Base-by-base conservation (phyloP, 2,888 invertebrate genomes). In the Hermaeophaga mercurialis region DNA sequence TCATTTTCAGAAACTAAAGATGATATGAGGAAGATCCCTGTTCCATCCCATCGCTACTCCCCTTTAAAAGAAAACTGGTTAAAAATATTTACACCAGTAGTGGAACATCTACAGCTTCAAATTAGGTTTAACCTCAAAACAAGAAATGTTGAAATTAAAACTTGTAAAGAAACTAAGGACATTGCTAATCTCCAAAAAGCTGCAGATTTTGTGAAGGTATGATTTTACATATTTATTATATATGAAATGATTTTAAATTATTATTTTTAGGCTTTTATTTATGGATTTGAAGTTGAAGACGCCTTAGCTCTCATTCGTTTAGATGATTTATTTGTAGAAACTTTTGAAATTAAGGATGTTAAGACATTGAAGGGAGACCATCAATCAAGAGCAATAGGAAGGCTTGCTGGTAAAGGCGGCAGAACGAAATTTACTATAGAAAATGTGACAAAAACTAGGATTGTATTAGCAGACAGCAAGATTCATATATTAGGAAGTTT, bases 381-480 rank as follows among this genome's bases (percentile, higher is more conserved):
- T 76, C 82, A 96, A 66, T 90, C 95, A 12, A 83, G 99, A 72
- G 98, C 98, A 0, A 92, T 99, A 66, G 99, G 96, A n/a, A 84
- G 99, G 54, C 80, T 99, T 31, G 99, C 99, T 1, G 99, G 99
- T 1, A 97, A 98, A 80, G 94, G 94, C 15, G 97, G 97, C 17
- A 85, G 94, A 59, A 99, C 97, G 1, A 98, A 97, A 76, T 96
- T 92, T 74, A 96, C 97, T 0, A 98, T 99, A 70, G 99, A 99
- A 81, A 99, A 99, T 78, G 94, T 93, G 0, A 99, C 98, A 0
- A 97, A 96, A 81, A 98, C 98, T 0, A 86, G 99, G 75, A 96
- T 99, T 73, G 94, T 99, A 17, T 80, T 99, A 59, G 98, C 98
- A 14, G 97, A 98, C 73, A 88, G 90, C 15, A 96, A 95, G 83